Base-by-base conservation (phyloP, 1,140 invertebrate species). In the Chrysopa pallens region DNA sequence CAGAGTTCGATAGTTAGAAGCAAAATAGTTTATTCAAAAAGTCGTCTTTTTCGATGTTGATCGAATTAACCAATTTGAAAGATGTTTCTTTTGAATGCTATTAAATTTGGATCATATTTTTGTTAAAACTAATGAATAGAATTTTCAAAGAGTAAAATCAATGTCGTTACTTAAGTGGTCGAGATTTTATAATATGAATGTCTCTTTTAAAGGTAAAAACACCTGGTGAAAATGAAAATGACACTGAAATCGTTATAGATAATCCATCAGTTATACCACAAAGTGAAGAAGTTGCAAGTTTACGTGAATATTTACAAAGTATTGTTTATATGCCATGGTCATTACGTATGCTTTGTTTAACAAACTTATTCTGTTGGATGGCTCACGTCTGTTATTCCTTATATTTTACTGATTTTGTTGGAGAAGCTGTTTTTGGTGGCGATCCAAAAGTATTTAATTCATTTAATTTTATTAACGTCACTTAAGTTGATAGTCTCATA, bases 291-390 rank as follows among this genome's bases (percentile, higher is more conserved):
- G 62, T 66, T 42, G 61, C 64, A 9, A 73, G 78, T 0, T 51
- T 87, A 1, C 52, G 52, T 23, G 76, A 90, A 50, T 95, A 96
- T 59, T 65, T 97, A 8, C 65, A 73, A 40, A 93, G 91, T 4
- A 94, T 96, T 27, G 54, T 96, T 0, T 70, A 78, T 42, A 93
- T 96, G 86, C 91, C 92, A 0, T 64, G 68, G 44, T 91, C 85
- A 2, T 64, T 97, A 43, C 70, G 79, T 31, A 76, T 90, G 50
- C 71, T 97, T 1, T 96, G 92, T 54, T 47, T 94, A 4, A 95
- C 91, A 1, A 96, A 96, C 66, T 68, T 95, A 1, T 95, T 95
- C 60, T 94, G 88, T 55, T 96, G 92, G 93, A 95, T 93, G 88
- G 87, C 90, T 0, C 83, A 96, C 43, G 88, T 96, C 2, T 94